A percentile compares a stretch with the other conserved stretches of the same genome.
Conservation (phyloP, 2,888 invertebrate genomes). For the Drosophila prolongata region DNA sequence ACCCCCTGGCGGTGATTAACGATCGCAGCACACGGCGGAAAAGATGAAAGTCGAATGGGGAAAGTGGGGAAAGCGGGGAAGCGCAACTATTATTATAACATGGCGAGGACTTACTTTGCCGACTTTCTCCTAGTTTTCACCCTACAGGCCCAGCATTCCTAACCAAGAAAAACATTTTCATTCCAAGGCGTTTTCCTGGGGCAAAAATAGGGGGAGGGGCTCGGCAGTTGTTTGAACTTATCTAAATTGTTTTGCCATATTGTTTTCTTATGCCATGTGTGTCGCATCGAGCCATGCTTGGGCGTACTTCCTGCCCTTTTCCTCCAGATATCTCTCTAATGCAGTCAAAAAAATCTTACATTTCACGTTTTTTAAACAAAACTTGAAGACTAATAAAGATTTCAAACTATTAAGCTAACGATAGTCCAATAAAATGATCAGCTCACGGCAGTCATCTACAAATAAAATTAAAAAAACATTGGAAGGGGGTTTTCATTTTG, state of each 20-base stretch:
- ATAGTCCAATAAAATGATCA: too few species aligned
- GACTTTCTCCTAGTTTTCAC: slow-evolving; percentile 27
- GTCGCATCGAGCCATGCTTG: slow-evolving; percentile 44
- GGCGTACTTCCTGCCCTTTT: slow-evolving; percentile 2
- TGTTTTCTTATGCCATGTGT: slow-evolving; percentile 79
- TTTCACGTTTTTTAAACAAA: neutral
- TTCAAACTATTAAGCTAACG: too few species aligned
- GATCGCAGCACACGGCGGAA: slow-evolving; percentile 47
- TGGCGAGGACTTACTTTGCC: slow-evolving; percentile 21
- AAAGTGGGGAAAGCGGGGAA: neutral
- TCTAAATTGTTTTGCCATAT: slow-evolving; percentile 81
- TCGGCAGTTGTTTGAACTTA: slow-evolving; percentile 77
- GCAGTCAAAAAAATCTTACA: neutral
- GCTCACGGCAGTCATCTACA: too few species aligned
- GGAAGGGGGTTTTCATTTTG: too few species aligned
- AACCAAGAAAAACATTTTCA: slow-evolving; percentile 75
- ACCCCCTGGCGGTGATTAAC: slow-evolving; percentile 39
- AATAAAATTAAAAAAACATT: too few species aligned
- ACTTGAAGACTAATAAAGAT: too few species aligned
- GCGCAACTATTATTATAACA: slow-evolving; percentile 34
- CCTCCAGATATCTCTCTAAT: neutral
- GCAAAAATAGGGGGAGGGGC: neutral
- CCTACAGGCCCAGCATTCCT: slow-evolving; percentile 65
- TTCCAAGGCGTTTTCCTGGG: slow-evolving; percentile 59
- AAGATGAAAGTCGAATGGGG: slow-evolving; percentile 36